Percentiles rank a stretch among this genome's conserved stretches.
Evolutionary conservation across 1,140 invertebrate species (phyloP).

Genomic region (Sminthurides bifidus): DNA sequence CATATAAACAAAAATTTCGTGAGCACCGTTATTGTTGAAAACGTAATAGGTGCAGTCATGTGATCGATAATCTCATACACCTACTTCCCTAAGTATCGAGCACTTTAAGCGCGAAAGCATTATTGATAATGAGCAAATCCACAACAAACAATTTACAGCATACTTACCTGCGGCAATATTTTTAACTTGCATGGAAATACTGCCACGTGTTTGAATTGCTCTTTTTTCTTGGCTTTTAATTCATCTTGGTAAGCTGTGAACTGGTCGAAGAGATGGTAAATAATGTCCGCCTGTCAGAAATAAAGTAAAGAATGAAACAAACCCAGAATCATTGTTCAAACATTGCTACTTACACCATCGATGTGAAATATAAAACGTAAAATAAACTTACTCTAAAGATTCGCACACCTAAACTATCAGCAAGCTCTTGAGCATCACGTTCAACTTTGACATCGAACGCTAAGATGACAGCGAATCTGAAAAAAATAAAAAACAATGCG

Average conservation of each 20-base stretch:
- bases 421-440: slow-evolving; percentile 91
- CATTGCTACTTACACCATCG: background rate
- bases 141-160: background rate
- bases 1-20: slow-evolving; percentile 1
- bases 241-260: slow-evolving; percentile 92
- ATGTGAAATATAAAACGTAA: background rate
- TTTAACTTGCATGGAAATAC: slow-evolving; percentile 96
- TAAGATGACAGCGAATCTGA: slow-evolving; percentile 87
- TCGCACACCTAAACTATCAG: slow-evolving; percentile 36
- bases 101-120: too few species aligned
- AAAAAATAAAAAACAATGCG: slow-evolving; percentile 25
- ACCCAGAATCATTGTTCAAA: background rate
- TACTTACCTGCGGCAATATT: slow-evolving; percentile 57
- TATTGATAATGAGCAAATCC: too few species aligned
- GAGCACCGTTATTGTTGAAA: too few species aligned
- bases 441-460: slow-evolving; percentile 99
- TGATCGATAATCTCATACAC: too few species aligned
- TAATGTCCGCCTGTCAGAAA: slow-evolving; percentile 93
- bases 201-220: slow-evolving; percentile 90
- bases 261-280: slow-evolving; percentile 98
- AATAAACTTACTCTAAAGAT: slow-evolving; percentile 19
- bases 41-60: too few species aligned
- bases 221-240: slow-evolving; percentile 79
- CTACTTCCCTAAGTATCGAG: too few species aligned
- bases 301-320: background rate